Evolutionary conservation across 2,888 invertebrate genomes (phyloP).

Genomic region (Spodoptera exigua): DNA sequence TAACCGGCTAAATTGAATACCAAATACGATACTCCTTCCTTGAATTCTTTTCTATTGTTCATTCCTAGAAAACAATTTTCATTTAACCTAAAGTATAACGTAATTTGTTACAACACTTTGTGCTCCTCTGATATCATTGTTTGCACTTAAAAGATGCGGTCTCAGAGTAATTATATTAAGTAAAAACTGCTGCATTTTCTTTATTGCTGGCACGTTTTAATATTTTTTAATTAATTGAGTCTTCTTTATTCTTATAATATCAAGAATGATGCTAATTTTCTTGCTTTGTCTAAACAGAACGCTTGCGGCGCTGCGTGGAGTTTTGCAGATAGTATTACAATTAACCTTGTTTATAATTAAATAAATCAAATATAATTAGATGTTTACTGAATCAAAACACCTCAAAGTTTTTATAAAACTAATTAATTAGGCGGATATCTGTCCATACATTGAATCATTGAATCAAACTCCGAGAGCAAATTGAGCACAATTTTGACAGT

Average conservation of each 20-base stretch:
- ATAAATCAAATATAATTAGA: slow-evolving; percentile 3
- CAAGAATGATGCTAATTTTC: too few relatives aligned
- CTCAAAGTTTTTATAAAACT: slow-evolving; percentile 30
- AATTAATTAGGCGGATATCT: slow-evolving; percentile 56
- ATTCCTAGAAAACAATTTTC: too few relatives aligned
- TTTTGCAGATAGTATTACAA: too few relatives aligned
- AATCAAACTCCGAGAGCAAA: slow-evolving; percentile 49
- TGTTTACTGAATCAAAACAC: slow-evolving; percentile 23
- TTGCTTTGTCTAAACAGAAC: too few relatives aligned
- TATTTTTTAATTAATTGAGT: background rate
- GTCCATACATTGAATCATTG: slow-evolving; percentile 49
- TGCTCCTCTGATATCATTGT: slow-evolving; percentile 28
- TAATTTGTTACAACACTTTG: slow-evolving; percentile 32
- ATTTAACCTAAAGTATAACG: slow-evolving; percentile 14
- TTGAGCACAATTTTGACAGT: slow-evolving; percentile 62
- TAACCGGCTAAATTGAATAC: too few relatives aligned
- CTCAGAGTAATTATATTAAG: slow-evolving; percentile 26
- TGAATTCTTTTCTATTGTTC: too few relatives aligned
- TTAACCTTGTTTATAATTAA: background rate
- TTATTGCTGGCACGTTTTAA: slow-evolving; percentile 9
- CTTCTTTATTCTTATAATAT: background rate
- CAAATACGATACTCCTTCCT: too few relatives aligned
- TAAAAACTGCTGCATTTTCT: slow-evolving; percentile 12
- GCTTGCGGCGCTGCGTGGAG: too few relatives aligned
- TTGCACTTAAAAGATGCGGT: slow-evolving; percentile 17